Base-by-base conservation (phyloP, 1,140 invertebrate genomes). In the Formica selysi region DNA sequence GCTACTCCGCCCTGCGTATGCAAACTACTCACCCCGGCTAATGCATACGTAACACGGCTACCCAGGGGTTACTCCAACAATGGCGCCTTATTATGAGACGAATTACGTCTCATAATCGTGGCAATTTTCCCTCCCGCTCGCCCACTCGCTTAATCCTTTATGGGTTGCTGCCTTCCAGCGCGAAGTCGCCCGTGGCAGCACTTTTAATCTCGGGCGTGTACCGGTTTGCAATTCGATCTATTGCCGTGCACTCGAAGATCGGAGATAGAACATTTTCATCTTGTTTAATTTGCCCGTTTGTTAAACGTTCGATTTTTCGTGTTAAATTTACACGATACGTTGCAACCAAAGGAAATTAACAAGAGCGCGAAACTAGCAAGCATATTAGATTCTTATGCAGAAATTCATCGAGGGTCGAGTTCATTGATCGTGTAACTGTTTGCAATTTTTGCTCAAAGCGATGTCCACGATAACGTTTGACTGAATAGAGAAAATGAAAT, bases 51-150 rank as follows among this genome's bases (percentile, higher is more conserved):
- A 81, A 81, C 51, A 22, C 79, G 51, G 36, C 67, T 81, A 81
- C 67, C 65, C 22, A 19, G 79, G 26, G 54, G 74, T 85, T 44
- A 65, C 73, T 67, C 29, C 48, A 78, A 85, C 76, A 85, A 85
- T 79, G 62, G 83, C 61, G 36, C 78, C 74, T 85, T 85, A 85
- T 78, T 81, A 81, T 71, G 65, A 71, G 67, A 71, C 67, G 51
- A 81, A 81, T 81, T 81, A 81, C 51, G 38, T 61, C 67, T 62
- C 79, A 54, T 71, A 73, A 65, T 57, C 65, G 62, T 80, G 22
- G 80, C 22, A 73, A 74, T 67, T 73, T 44, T 10, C 26, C n/a
- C 26, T 10, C 16, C 11, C 29, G n/a, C 19, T 4, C 26, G 16
- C 38, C 26, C 19, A 61, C 26, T 57, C 64, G 13, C 32, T 71